Evolutionary conservation across 2,888 invertebrate genomes (phyloP), one percentile per base, ranked within the genome.

Genomic region (Athalia cordata): DNA sequence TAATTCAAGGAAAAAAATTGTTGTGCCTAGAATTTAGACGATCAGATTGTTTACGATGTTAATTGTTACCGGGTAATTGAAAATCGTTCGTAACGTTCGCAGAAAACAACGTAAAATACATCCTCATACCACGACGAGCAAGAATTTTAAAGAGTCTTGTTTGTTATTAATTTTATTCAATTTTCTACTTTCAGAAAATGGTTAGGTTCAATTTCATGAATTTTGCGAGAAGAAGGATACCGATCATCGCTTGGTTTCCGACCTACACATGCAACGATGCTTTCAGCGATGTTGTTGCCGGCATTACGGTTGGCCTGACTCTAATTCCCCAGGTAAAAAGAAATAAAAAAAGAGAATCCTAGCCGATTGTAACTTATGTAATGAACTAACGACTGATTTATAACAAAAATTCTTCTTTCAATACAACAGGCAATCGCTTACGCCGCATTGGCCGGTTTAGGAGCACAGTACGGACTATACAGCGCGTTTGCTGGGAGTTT

Each of bases 401-500:
- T 4, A 0, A 5, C 47, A 13, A 7, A 64, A 8, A 29, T 8
- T 4, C 5, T 43, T 43, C 29, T 43, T 15, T 8, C 7, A 9
- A 8, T 72, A 29, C 29, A 6, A 49, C 79, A 88, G 88, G 88
- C 88, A 57, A 88, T 88, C 77, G 88, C 88, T n/a, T 88, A 88
- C 74, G 87, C 88, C 11, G 83, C 86, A 78, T 79, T 88, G 76
- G 88, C 88, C 0, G 87, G 87, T 13, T 76, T 88, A 49, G 81
- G 83, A 13, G 85, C 88, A 2, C 92, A 96, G 95, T 96, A 95
- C 91, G 96, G 96, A 1, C 91, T 96, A n/a, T 96, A 96, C 90
- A 95, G 96, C 1, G 95, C 96, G 0, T 94, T 96, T 83, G 93
- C 93, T 85, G 96, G 96, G 5, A 95, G 95, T 79, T 94, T 96